phyloP scores from a whole-genome alignment of 2,888 invertebrate species.

The Bedellia somnulentella region DNA sequence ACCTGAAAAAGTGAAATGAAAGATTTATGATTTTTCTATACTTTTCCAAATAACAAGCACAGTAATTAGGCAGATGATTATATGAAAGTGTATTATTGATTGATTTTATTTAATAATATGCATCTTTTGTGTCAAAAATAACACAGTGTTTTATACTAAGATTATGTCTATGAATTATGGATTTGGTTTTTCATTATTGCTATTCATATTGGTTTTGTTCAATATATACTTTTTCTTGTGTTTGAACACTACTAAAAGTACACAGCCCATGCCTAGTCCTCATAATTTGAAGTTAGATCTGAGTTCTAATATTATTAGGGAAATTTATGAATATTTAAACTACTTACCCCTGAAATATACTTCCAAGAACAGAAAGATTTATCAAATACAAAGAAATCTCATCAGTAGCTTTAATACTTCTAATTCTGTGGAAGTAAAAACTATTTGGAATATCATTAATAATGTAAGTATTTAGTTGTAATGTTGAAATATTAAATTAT shows the following conservation, averaged over 20 bases:
- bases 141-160: background rate
- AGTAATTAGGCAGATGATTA: too few species aligned
- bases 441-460: slow-evolving; percentile 27
- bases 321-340: slow-evolving; percentile 38
- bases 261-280: slow-evolving; percentile 19
- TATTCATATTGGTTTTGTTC: slow-evolving; percentile 35
- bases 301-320: slow-evolving; percentile 25
- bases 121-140: too few species aligned
- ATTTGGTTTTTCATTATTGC: slow-evolving; percentile 42
- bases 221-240: slow-evolving; percentile 49
- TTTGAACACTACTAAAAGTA: slow-evolving; percentile 25
- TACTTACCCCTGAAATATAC: slow-evolving; percentile 38
- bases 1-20: too few species aligned
- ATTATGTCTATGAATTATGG: slow-evolving; percentile 50
- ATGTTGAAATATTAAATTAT: too few species aligned
- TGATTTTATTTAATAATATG: too few species aligned
- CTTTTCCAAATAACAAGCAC: too few species aligned
- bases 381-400: slow-evolving; percentile 22
- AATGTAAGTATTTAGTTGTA: too few species aligned
- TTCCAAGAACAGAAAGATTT: slow-evolving; percentile 30
- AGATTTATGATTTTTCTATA: too few species aligned
- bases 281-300: slow-evolving; percentile 26
- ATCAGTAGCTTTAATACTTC: slow-evolving; percentile 36
- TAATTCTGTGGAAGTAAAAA: slow-evolving; percentile 17
- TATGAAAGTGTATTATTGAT: too few species aligned